Conservation (phyloP, 2,113 vertebrate genomes). For the Osmerus eperlanus region DNA sequence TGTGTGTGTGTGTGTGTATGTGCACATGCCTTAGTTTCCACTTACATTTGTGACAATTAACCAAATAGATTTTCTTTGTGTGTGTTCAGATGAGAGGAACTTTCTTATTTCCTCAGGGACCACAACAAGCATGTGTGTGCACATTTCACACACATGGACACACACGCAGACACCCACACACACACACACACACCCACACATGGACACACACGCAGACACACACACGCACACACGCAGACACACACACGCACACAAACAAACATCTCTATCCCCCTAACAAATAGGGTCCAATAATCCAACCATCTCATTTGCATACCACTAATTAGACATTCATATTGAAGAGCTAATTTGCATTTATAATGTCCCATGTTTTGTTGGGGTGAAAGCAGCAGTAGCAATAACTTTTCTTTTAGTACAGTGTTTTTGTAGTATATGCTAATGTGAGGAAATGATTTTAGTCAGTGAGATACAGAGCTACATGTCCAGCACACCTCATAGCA, state of each 20-base stretch:
- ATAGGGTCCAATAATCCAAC: constrained; percentile 59
- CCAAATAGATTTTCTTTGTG: constrained; percentile 69
- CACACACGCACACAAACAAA: neutral
- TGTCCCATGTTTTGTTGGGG: constrained; percentile 56
- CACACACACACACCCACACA: neutral
- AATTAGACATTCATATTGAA: constrained; percentile 73
- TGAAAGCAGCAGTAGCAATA: constrained; percentile 57
- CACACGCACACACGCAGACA: neutral
- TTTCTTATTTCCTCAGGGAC: constrained; percentile 30
- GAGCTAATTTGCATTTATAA: constrained; percentile 71
- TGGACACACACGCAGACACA: neutral
- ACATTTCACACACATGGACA: neutral
- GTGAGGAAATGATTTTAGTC: constrained; percentile 53
- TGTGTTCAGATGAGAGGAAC: constrained; percentile 28
- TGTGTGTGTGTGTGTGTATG: constrained; percentile 15
- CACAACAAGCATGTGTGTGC: constrained; percentile 13
- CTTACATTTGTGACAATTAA: constrained; percentile 76
- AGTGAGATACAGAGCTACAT: neutral
- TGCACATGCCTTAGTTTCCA: constrained; percentile 41
- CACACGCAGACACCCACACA: neutral
- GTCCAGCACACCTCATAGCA: too few species aligned
- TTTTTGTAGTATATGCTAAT: constrained; percentile 63
- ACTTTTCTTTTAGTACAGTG: constrained; percentile 62
- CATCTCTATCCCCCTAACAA: constrained; percentile 63
- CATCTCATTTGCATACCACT: constrained; percentile 73